A percentile compares a stretch with the other conserved stretches of the same genome.
phyloP scores from a whole-genome alignment of 2,888 invertebrate species.

The Phania funesta region DNA sequence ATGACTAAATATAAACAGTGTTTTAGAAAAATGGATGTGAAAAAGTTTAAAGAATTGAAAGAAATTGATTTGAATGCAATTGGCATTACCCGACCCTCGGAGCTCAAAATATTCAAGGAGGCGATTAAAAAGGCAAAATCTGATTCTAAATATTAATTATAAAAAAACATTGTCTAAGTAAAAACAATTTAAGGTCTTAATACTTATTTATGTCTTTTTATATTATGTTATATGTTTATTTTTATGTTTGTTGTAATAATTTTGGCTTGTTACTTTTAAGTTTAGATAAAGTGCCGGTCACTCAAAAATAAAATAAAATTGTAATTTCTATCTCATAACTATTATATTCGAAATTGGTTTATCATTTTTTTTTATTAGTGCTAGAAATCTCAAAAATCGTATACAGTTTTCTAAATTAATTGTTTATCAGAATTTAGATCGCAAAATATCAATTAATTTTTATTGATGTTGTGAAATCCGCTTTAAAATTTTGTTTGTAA shows the following conservation, averaged over 20 bases:
- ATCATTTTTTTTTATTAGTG: too few species aligned
- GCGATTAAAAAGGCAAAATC: conserved; percentile 30
- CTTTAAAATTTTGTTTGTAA: too few species aligned
- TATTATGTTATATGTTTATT: too few species aligned
- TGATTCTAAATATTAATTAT: not conserved
- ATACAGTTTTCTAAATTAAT: too few species aligned
- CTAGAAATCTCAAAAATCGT: too few species aligned
- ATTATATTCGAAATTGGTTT: conserved; percentile 23
- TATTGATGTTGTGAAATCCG: too few species aligned
- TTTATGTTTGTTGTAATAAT: too few species aligned
- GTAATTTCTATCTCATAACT: conserved; percentile 33
- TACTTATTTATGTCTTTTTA: too few species aligned
- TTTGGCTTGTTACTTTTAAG: not conserved
- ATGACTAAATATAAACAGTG: conserved; percentile 48
- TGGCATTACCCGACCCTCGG: conserved; percentile 46
- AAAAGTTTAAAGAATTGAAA: conserved; percentile 40
- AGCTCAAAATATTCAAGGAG: conserved; percentile 34
- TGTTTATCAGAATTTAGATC: too few species aligned
- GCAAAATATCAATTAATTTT: too few species aligned
- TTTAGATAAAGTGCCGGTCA: conserved; percentile 28
- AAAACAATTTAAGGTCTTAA: too few species aligned
- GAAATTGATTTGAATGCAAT: conserved; percentile 58
- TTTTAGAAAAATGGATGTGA: conserved; percentile 43
- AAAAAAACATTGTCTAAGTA: too few species aligned
- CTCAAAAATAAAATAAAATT: conserved; percentile 41